Evolutionary conservation across 2,113 vertebrate species (phyloP).

Genomic region (Thunnus maccoyii): DNA sequence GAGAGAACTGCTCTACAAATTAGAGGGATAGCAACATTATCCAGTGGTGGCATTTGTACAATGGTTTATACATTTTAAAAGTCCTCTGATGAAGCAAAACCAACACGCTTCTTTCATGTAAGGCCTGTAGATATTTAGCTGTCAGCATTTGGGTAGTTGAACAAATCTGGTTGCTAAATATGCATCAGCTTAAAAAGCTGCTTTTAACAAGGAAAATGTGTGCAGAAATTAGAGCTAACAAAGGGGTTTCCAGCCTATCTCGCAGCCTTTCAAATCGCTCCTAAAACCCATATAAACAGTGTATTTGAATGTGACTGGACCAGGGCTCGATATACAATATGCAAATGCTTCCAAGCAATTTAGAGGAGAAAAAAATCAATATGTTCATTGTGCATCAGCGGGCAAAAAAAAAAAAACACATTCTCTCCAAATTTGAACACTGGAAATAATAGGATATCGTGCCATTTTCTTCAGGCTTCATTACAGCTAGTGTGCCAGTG

Average conservation of each 20-base stretch:
- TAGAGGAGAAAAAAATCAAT: constrained; percentile 68
- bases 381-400: constrained; percentile 68
- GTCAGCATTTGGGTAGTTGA: constrained; percentile 43
- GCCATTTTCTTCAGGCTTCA: constrained; percentile 73
- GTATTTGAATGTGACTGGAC: constrained; percentile 62
- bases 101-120: constrained; percentile 18
- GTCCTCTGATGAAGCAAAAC: constrained; percentile 81
- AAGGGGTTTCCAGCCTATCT: constrained; percentile 40
- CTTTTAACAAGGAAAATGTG: constrained; percentile 55
- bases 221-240: constrained; percentile 49
- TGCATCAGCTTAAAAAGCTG: constrained; percentile 53
- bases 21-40: constrained; percentile 73
- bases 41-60: constrained; percentile 85
- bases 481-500: constrained; percentile 60
- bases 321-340: constrained; percentile 59
- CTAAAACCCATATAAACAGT: constrained; percentile 51
- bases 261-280: constrained; percentile 58
- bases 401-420: constrained; percentile 54
- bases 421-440: constrained; percentile 67
- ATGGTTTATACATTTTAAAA: constrained; percentile 89
- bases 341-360: constrained; percentile 72
- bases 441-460: constrained; percentile 64
- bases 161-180: constrained; percentile 51
- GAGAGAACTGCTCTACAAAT: constrained; percentile 1
- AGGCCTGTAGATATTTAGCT: constrained; percentile 25